Evolutionary conservation across 2,888 invertebrate species (phyloP), one percentile per base, ranked within the genome.

Genomic region (Sinhomidia bicolor): DNA sequence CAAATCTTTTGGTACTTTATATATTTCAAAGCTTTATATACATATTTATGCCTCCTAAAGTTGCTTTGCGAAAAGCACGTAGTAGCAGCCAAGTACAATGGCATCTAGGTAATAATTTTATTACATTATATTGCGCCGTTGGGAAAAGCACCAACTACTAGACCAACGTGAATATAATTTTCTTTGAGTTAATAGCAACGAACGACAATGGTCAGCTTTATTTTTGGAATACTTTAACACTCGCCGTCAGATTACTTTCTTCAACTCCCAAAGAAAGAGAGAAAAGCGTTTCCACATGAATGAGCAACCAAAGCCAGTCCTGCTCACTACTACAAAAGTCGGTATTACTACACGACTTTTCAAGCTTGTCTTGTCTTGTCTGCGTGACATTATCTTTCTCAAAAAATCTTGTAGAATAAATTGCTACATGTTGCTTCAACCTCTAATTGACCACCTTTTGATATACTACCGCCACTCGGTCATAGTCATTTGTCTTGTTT

Each of bases 101-200:
- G 62, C 26, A n/a, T 10, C 54, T 17, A 7, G 41, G 71, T 20
- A 23, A 71, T 68, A 44, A 71, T 17, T 71, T 71, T 44, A 71
- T 71, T 71, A 71, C 71, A 44, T 71, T 44, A 71, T 10, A 74
- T 47, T 44, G 26, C 47, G 47, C 74, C 44, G 26, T 47, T n/a
- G 74, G 47, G 74, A 74, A 62, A n/a, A 60, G 4, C 60, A 47
- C 29, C 29, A 62, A 6, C 62, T 29, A 7, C 36, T 7, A n/a
- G 36, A 65, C 0, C 36, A n/a, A n/a, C 65, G n/a, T 65, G 65
- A 65, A n/a, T 65, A 14, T n/a, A 32, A 65, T 14, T 32, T 7
- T 65, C 36, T 17, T 26, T 6, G 1, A n/a, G 65, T n/a, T 65
- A 32, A 32, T 32, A 36, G n/a, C n/a, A 65, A 65, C 36, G 32